Conservation (phyloP, 2,113 vertebrate genomes). For the Melospiza melodia region DNA sequence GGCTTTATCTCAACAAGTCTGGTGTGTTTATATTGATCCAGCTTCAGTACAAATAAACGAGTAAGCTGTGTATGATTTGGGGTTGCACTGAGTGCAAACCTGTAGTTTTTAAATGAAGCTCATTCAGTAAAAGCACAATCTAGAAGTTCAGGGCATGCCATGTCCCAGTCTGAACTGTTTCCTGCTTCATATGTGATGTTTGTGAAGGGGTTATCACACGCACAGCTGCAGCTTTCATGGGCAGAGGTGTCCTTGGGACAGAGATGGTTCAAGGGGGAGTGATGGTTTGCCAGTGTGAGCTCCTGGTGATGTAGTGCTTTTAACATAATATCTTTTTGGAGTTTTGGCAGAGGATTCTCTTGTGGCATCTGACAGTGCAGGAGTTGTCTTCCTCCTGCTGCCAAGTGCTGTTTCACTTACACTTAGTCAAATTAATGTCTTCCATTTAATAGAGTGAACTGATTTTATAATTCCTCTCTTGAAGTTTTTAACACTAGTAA, state of each 20-base stretch:
- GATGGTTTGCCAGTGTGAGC: neutral
- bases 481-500: neutral
- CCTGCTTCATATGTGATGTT: neutral
- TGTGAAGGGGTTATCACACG: neutral
- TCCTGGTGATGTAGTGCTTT: slow-evolving; percentile 14
- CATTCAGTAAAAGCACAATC: neutral
- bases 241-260: neutral
- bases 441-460: slow-evolving; percentile 8
- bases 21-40: neutral
- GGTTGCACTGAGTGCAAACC: neutral
- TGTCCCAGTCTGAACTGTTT: neutral
- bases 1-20: neutral
- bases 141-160: neutral
- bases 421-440: slow-evolving; percentile 26
- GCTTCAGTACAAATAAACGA: neutral
- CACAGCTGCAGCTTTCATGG: neutral
- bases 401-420: neutral
- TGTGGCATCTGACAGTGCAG: neutral
- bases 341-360: slow-evolving; percentile 30
- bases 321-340: slow-evolving; percentile 6
- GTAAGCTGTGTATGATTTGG: neutral
- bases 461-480: neutral
- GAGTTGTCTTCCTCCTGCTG: neutral
- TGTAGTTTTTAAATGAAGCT: neutral
- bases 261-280: neutral